Conservation (phyloP, 1,140 invertebrate species). For the Drosophila repletoides region DNA sequence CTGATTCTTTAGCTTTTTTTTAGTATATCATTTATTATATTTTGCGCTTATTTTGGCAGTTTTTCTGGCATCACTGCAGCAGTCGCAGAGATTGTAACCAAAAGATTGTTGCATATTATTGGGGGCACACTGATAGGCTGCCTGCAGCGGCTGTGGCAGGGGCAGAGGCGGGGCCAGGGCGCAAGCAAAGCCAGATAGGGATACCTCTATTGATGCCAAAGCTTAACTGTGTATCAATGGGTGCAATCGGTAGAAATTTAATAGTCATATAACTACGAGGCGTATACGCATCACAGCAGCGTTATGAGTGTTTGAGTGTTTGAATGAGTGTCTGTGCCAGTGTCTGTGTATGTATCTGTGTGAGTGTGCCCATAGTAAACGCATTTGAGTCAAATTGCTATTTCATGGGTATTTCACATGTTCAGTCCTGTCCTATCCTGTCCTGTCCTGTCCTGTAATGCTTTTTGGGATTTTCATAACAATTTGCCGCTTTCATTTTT, state of each 20-base stretch:
- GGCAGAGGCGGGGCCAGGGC: background rate
- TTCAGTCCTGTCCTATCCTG: too few relatives aligned
- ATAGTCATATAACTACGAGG: constrained; percentile 40
- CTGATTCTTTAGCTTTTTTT: too few relatives aligned
- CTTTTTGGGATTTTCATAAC: constrained; percentile 23
- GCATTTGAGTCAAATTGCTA: constrained; percentile 26
- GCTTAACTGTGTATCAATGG: constrained; percentile 43
- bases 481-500: background rate
- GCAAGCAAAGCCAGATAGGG: background rate
- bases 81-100: constrained; percentile 59
- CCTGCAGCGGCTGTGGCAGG: background rate
- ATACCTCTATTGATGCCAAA: constrained; percentile 14
- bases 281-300: constrained; percentile 15
- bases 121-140: constrained; percentile 23
- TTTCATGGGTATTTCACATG: constrained; percentile 39
- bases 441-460: constrained; percentile 25
- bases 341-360: background rate
- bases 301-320: background rate
- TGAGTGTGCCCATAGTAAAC: background rate
- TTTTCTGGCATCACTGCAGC: too few relatives aligned
- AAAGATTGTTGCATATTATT: constrained; percentile 57
- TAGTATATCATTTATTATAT: too few relatives aligned
- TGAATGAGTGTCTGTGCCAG: too few relatives aligned
- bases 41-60: too few relatives aligned
- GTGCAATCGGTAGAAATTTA: constrained; percentile 59